A percentile compares a stretch with the other conserved stretches of the same genome.
These are phyloP conservation scores for Osedax frankpressi DNA, from an alignment of 2,888 invertebrate genomes.

Conservation along the genomic window DNA sequence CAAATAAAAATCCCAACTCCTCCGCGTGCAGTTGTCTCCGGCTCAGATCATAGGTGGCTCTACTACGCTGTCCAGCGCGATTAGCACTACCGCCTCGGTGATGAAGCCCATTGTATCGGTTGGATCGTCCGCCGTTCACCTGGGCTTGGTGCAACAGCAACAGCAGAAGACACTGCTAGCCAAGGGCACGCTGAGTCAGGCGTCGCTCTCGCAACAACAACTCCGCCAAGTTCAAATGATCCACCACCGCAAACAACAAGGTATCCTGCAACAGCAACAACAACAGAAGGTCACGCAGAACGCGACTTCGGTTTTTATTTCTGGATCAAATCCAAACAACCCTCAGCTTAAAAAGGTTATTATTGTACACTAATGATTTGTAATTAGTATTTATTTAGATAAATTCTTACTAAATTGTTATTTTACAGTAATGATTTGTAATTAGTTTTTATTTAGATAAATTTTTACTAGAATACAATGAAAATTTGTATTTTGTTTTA, in stretches of 20 bases:
- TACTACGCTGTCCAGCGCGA: constrained; percentile 26
- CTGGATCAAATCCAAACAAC: not conserved
- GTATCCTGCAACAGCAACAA: not conserved
- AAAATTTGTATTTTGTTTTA: too few relatives aligned
- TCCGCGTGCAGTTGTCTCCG: constrained; percentile 10
- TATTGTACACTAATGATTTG: not conserved
- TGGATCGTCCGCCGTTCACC: constrained; percentile 45
- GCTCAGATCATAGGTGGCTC: constrained; percentile 21
- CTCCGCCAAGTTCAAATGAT: constrained; percentile 30
- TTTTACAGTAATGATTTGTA: too few relatives aligned
- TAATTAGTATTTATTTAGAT: not conserved
- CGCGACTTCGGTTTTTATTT: not conserved
- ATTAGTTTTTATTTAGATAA: too few relatives aligned
- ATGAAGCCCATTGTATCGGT: constrained; percentile 58
- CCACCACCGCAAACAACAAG: constrained; percentile 19
- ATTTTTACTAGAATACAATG: too few relatives aligned
- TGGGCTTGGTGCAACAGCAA: too few relatives aligned
- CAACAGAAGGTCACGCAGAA: not conserved
- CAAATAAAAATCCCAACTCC: too few relatives aligned
- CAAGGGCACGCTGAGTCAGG: constrained; percentile 6
- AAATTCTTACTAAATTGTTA: not conserved
- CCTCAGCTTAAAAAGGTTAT: not conserved
- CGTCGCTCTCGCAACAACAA: constrained; percentile 27
- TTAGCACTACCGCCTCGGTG: constrained; percentile 48
- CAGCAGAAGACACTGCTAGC: not conserved